Percentiles rank a stretch among this genome's conserved stretches.
phyloP scores from a whole-genome alignment of 2,888 invertebrate species.

The Temnothorax ravouxi region DNA sequence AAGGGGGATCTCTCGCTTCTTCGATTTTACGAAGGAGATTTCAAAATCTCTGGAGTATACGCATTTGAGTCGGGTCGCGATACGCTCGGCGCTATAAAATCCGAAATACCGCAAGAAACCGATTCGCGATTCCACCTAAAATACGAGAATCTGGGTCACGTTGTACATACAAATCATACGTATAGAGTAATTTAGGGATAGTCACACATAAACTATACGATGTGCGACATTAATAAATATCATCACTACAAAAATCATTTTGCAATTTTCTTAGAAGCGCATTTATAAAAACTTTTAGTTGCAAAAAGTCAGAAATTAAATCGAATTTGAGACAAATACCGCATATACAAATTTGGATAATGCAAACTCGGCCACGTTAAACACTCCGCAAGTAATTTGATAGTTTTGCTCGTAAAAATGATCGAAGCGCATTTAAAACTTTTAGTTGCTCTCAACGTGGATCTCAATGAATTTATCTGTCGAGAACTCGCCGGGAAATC shows the following conservation, averaged over 20 bases:
- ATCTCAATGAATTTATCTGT: background rate
- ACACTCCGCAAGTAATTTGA: background rate
- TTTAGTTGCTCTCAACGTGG: background rate
- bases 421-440: background rate
- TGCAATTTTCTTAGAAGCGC: background rate
- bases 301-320: background rate
- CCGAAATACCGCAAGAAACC: slow-evolving; percentile 25
- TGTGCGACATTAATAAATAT: background rate
- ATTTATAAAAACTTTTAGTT: background rate
- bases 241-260: background rate
- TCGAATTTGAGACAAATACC: background rate
- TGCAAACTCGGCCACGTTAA: background rate
- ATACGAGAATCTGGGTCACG: slow-evolving; percentile 31
- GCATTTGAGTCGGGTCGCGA: slow-evolving; percentile 31
- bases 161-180: background rate
- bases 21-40: slow-evolving; percentile 53
- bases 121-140: slow-evolving; percentile 39
- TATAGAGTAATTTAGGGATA: slow-evolving; percentile 19
- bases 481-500: background rate
- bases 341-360: background rate
- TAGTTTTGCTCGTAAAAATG: slow-evolving; percentile 21
- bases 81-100: slow-evolving; percentile 37
- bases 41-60: slow-evolving; percentile 46
- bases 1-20: background rate
- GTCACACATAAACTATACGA: background rate